These are phyloP conservation scores for Oostethus manadensis DNA, from an alignment of 2,113 vertebrate species.

Conservation along the genomic window DNA sequence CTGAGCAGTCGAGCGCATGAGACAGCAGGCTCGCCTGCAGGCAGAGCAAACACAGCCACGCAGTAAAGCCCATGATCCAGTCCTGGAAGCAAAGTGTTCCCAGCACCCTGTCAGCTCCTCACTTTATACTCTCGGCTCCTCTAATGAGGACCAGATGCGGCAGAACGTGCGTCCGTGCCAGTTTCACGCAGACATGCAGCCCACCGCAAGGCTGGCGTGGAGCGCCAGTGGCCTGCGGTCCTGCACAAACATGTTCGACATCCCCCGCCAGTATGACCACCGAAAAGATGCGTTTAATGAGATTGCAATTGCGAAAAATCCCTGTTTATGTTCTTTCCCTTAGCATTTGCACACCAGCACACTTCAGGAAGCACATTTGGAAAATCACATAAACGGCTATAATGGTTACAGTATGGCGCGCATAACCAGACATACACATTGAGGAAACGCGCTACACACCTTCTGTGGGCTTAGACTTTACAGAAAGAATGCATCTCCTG, in stretches of 20 bases:
- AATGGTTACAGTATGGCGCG: slow-evolving; percentile 23
- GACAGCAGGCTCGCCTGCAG: slow-evolving; percentile 69
- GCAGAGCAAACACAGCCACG: slow-evolving; percentile 67
- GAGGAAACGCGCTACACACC: slow-evolving; percentile 5
- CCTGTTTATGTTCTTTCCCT: neutral
- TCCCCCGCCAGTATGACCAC: slow-evolving; percentile 37
- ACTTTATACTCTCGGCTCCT: slow-evolving; percentile 71
- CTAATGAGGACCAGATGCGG: slow-evolving; percentile 75
- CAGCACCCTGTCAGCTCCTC: slow-evolving; percentile 56
- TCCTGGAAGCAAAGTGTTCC: slow-evolving; percentile 54
- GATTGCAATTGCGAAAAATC: neutral
- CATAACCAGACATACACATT: slow-evolving; percentile 18
- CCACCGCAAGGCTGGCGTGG: slow-evolving; percentile 57
- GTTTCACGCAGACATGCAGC: slow-evolving; percentile 69
- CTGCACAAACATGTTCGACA: slow-evolving; percentile 71
- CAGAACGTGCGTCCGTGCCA: slow-evolving; percentile 63
- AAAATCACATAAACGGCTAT: neutral
- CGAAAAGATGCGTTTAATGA: slow-evolving; percentile 20
- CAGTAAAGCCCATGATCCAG: slow-evolving; percentile 67
- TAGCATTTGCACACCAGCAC: neutral
- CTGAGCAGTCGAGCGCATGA: slow-evolving; percentile 60
- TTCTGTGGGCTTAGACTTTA: slow-evolving; percentile 20
- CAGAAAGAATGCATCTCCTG: slow-evolving; percentile 45
- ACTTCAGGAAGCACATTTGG: neutral
- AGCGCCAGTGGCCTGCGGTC: slow-evolving; percentile 62